Evolutionary conservation across 2,113 vertebrate genomes (phyloP).

Genomic region (Syngnathus scovelli): DNA sequence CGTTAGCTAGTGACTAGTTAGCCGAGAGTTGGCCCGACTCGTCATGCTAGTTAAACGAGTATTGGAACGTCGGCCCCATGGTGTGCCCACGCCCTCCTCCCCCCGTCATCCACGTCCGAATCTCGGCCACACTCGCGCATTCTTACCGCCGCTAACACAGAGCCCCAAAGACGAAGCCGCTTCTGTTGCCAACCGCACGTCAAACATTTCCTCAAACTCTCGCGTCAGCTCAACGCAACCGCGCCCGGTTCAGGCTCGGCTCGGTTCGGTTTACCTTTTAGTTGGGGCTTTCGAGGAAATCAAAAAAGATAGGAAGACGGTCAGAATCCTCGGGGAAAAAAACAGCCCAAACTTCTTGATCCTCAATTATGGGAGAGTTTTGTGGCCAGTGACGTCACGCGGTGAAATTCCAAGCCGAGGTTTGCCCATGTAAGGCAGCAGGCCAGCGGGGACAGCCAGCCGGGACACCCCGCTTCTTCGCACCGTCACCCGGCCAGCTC

Average conservation of each 20-base stretch:
- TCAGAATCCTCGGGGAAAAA: slow-evolving; percentile 66
- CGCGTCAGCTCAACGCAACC: not conserved
- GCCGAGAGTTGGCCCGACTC: slow-evolving; percentile 25
- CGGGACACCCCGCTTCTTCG: slow-evolving; percentile 3
- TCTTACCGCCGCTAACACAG: not conserved
- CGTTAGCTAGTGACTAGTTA: slow-evolving; percentile 30
- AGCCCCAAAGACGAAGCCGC: not conserved
- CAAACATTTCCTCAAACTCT: not conserved
- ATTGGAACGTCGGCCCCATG: not conserved
- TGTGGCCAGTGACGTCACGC: slow-evolving; percentile 76
- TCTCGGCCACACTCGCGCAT: slow-evolving; percentile 36
- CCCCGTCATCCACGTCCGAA: slow-evolving; percentile 40
- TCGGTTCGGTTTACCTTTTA: slow-evolving; percentile 62
- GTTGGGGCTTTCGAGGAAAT: slow-evolving; percentile 65
- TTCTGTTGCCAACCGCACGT: not conserved
- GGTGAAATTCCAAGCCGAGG: slow-evolving; percentile 72
- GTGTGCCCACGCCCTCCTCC: slow-evolving; percentile 65
- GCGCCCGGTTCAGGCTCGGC: not conserved
- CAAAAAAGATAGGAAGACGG: slow-evolving; percentile 19
- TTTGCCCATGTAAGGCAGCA: slow-evolving; percentile 81
- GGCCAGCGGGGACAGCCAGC: slow-evolving; percentile 43
- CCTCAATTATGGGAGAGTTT: slow-evolving; percentile 71
- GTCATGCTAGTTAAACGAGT: slow-evolving; percentile 16
- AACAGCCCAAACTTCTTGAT: slow-evolving; percentile 73
- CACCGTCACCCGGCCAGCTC: not conserved